phyloP scores from a whole-genome alignment of 2,113 vertebrate species.

The Argyrosomus japonicus region DNA sequence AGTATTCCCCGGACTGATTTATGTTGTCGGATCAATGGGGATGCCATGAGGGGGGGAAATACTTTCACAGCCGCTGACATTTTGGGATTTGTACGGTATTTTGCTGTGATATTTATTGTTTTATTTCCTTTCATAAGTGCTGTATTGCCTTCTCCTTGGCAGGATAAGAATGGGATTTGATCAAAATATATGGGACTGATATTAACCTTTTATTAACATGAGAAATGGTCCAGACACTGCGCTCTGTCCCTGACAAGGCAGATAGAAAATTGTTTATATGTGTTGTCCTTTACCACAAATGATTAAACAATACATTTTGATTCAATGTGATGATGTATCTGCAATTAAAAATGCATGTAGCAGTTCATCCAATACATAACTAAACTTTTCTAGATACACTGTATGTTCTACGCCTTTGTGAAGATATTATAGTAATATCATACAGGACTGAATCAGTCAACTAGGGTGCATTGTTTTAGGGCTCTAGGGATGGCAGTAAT shows the following conservation, averaged over 20 bases:
- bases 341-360: not conserved
- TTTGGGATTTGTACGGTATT: constrained; percentile 54
- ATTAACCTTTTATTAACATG: constrained; percentile 39
- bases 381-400: not conserved
- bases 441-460: not conserved
- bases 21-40: constrained; percentile 46
- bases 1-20: constrained; percentile 38
- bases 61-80: constrained; percentile 43
- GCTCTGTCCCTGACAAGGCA: not conserved
- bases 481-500: not conserved
- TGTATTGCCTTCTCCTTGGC: not conserved
- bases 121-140: constrained; percentile 39
- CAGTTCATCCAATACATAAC: no score
- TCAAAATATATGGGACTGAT: constrained; percentile 27
- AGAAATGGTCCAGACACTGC: not conserved
- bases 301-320: not conserved
- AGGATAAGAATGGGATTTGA: constrained; percentile 28
- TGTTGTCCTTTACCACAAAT: not conserved
- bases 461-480: no score
- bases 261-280: not conserved
- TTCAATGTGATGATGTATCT: not conserved
- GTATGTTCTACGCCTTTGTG: not conserved
- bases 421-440: not conserved
- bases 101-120: constrained; percentile 49
- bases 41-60: not conserved